Conservation (phyloP, 2,888 invertebrate genomes). For the Zaprionus bogoriensis region DNA sequence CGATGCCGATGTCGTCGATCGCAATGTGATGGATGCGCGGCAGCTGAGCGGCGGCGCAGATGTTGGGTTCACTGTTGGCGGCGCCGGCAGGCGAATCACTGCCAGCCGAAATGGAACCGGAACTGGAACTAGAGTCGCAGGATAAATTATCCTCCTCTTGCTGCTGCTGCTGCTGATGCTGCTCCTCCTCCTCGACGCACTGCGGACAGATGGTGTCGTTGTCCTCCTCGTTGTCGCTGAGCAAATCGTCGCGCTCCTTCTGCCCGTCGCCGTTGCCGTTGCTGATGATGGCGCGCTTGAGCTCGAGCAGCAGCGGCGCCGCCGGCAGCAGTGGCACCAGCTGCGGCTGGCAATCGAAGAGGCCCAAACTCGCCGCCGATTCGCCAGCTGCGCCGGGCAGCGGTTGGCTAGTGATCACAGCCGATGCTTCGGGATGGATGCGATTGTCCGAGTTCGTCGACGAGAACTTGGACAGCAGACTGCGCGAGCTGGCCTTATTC, state of each 20-base stretch:
- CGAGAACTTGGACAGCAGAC: constrained; percentile 80
- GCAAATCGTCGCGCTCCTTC: constrained; percentile 32
- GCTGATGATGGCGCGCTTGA: constrained; percentile 79
- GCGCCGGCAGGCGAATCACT: constrained; percentile 19
- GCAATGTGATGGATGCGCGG: constrained; percentile 65
- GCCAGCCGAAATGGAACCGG: constrained; percentile 4
- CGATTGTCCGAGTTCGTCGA: constrained; percentile 79
- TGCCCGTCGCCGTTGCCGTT: constrained; percentile 25
- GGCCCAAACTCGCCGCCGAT: constrained; percentile 46
- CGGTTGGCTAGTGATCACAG: constrained; percentile 78
- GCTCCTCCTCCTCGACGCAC: constrained; percentile 53
- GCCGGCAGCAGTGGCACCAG: constrained; percentile 50
- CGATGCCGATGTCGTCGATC: constrained; percentile 63
- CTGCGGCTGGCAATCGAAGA: constrained; percentile 76
- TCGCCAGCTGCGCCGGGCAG: constrained; percentile 42
- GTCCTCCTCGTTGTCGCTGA: constrained; percentile 14
- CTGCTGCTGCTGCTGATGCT: constrained; percentile 17
- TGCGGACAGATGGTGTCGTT: constrained; percentile 42
- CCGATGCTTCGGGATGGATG: constrained; percentile 77
- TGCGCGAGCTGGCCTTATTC: constrained; percentile 78
- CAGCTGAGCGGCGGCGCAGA: constrained; percentile 47
- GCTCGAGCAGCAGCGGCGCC: constrained; percentile 70
- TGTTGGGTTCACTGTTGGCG: constrained; percentile 66
- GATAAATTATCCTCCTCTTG: constrained; percentile 30
- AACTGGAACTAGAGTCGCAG: constrained; percentile 12